Conservation (phyloP, 2,797 vertebrate species). For the Parambassis ranga region DNA sequence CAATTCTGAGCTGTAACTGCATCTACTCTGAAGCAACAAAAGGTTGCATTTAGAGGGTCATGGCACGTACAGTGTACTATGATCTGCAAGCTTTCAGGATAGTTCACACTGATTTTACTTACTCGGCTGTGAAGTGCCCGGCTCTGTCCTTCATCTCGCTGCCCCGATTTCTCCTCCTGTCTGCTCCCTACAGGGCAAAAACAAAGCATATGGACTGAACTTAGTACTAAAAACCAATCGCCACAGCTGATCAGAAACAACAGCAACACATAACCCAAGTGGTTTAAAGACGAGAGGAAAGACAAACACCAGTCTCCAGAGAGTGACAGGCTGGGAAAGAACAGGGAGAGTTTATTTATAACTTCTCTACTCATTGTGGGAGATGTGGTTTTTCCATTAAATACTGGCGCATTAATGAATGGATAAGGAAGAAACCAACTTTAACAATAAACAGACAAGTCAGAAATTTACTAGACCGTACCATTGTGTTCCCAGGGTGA, state of each 20-base stretch:
- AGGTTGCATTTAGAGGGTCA: too few species aligned
- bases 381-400: conserved; percentile 14
- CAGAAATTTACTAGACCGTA: conserved; percentile 45
- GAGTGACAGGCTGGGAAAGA: conserved; percentile 15
- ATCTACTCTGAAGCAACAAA: too few species aligned
- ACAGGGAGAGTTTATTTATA: conserved; percentile 40
- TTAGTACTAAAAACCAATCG: background rate
- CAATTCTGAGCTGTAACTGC: too few species aligned
- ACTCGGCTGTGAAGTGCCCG: conserved; percentile 62
- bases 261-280: conserved; percentile 21
- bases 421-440: background rate
- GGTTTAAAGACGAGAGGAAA: conserved; percentile 28
- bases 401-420: conserved; percentile 18
- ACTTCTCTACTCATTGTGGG: conserved; percentile 1
- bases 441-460: conserved; percentile 20
- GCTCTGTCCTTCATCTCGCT: conserved; percentile 60
- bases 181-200: conserved; percentile 64
- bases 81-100: background rate
- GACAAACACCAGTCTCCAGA: conserved; percentile 25
- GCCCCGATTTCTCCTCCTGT: conserved; percentile 60
- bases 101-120: conserved; percentile 60
- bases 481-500: conserved; percentile 77
- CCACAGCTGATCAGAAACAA: conserved; percentile 2
- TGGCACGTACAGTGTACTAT: too few species aligned
- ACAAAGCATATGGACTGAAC: conserved; percentile 51